Base-by-base conservation (phyloP, 2,113 vertebrate species). In the Microtus pennsylvanicus region DNA sequence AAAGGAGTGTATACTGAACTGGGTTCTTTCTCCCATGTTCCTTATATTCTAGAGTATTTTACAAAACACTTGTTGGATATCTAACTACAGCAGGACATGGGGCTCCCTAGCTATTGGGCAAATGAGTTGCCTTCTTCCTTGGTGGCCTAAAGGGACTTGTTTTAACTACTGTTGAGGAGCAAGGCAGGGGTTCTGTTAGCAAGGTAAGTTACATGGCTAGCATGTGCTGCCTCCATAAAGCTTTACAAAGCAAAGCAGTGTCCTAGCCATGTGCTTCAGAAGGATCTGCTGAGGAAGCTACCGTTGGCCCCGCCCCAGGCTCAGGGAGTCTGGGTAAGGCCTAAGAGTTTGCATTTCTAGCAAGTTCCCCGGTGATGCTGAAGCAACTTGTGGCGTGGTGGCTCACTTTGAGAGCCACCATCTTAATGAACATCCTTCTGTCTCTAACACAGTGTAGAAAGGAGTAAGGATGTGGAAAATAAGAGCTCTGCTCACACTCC, bases 381-480 rank as follows among this genome's bases (percentile, higher is more conserved):
- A 69, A 42, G 22, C 22, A 90, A 3, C 11, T 12, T 30, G 8
- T 21, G 0, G 3, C 21, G 16, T 1, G 1, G 65, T 1, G 0
- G 1, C 47, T 67, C 6, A 7, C 11, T 47, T 93, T 74, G 42
- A 83, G 33, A 85, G 50, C 24, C 50, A 80, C 26, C 72, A 4
- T 1, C 28, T 87, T 72, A 38, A 50, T 30, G 30, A 87, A 55
- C 11, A 26, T 30, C 70, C 14, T 69, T 82, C 50, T 4, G 0
- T 8, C 4, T 10, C 35, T 83, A 21, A 50, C 58, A 72, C 47
- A 33, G 35, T 55, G 7, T 61, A 16, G 19, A 78, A 91, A 87
- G 6, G 1, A n/a, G 30, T 1, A 14, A 38, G 12, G 1, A 26
- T 19, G 28, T 1, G 3, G 3, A 11, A 63, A 30, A 72, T 3